These are phyloP conservation scores for Neosalanx taihuensis DNA, from an alignment of 2,797 vertebrate genomes.

Conservation along the genomic window DNA sequence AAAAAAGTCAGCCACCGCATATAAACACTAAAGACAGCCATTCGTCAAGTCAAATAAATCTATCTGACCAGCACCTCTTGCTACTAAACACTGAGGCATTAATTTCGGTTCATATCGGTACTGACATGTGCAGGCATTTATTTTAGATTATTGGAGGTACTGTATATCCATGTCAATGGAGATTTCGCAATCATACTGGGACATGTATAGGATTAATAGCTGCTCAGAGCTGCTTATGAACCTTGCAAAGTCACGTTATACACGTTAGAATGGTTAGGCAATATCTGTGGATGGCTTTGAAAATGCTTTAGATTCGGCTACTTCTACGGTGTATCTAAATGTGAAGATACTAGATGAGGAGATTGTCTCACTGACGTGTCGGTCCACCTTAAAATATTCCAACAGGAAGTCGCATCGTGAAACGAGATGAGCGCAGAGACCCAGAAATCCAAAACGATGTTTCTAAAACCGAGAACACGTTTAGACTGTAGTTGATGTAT, in stretches of 20 bases:
- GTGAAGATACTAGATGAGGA: neutral
- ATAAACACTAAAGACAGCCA: constrained; percentile 26
- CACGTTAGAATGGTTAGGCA: no score
- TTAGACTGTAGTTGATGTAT: neutral
- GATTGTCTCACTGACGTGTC: neutral
- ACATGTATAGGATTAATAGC: no score
- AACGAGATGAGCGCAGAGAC: neutral
- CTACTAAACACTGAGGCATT: neutral
- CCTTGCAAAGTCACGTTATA: no score
- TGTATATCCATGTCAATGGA: no score
- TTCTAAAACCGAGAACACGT: neutral
- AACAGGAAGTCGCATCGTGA: neutral
- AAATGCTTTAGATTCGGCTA: no score
- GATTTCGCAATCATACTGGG: no score
- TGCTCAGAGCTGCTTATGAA: no score
- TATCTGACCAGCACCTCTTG: constrained; percentile 9
- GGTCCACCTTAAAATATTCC: constrained; percentile 1
- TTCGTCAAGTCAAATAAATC: constrained; percentile 18
- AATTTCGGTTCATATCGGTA: neutral
- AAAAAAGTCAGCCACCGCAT: constrained; percentile 48
- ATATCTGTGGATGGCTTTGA: no score
- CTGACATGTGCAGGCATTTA: neutral
- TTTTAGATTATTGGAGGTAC: no score
- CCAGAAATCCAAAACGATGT: neutral
- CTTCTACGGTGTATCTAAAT: no score